Conservation (phyloP, 2,113 vertebrate genomes). For the Ceuthmochares aereus region DNA sequence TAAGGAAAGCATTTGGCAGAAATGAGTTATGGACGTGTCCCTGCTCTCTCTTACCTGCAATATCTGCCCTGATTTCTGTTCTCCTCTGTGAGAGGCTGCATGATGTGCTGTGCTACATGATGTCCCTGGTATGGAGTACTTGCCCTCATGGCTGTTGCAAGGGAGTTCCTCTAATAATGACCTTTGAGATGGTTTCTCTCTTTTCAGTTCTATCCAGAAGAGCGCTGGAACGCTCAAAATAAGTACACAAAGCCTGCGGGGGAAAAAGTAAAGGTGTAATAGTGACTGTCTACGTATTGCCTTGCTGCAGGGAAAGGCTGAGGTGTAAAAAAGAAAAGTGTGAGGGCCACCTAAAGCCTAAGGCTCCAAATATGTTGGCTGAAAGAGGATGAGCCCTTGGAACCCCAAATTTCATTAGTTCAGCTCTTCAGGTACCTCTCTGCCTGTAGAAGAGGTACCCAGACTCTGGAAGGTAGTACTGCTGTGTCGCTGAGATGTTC, state of each 20-base stretch:
- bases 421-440: neutral
- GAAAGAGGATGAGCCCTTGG: neutral
- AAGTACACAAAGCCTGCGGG: fast-evolving
- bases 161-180: neutral
- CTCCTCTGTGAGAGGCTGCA: neutral
- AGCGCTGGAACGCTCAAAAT: neutral
- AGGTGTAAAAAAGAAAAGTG: neutral
- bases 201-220: neutral
- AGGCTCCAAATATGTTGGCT: fast-evolving
- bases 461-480: neutral
- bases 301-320: neutral
- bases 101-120: fast-evolving
- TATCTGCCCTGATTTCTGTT: neutral
- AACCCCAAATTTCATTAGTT: neutral
- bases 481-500: neutral
- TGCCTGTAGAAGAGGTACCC: neutral
- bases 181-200: neutral
- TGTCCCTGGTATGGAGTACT: neutral
- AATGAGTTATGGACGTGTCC: neutral
- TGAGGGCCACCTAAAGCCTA: fast-evolving
- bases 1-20: neutral
- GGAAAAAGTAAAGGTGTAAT: neutral
- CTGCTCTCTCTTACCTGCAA: neutral
- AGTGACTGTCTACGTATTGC: fast-evolving
- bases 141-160: neutral